A percentile compares a stretch with the other conserved stretches of the same genome.
These are phyloP conservation scores for Drosophila buzzatii DNA, from an alignment of 2,888 invertebrate species.

Conservation along the genomic window DNA sequence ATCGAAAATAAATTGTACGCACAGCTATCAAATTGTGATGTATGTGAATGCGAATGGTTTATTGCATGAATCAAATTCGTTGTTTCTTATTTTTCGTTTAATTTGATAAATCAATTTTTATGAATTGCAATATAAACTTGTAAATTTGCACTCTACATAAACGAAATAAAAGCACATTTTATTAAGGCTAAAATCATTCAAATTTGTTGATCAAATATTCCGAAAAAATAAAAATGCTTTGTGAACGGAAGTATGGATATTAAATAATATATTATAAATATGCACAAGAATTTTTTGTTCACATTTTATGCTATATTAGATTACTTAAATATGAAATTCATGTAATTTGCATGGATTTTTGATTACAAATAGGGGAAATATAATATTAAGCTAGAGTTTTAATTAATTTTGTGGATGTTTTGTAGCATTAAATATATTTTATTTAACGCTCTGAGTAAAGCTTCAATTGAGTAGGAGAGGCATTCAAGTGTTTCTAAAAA, in stretches of 20 bases:
- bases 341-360: background rate
- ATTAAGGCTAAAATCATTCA: background rate
- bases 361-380: too few relatives aligned
- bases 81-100: background rate
- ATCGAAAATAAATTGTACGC: conserved; percentile 8
- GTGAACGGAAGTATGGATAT: background rate
- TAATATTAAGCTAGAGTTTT: too few relatives aligned
- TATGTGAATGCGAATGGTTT: conserved; percentile 4
- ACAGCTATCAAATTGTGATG: conserved; percentile 3
- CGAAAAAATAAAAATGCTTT: background rate
- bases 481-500: too few relatives aligned
- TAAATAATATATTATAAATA: background rate
- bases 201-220: background rate
- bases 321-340: background rate
- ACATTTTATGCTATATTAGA: too few relatives aligned
- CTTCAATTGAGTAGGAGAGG: too few relatives aligned
- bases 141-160: too few relatives aligned
- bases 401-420: too few relatives aligned
- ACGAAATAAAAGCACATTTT: background rate
- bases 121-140: conserved; percentile 5
- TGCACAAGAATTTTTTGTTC: too few relatives aligned
- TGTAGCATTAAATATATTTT: too few relatives aligned
- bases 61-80: background rate
- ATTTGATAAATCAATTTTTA: conserved; percentile 13
- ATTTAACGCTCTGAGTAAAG: too few relatives aligned